Evolutionary conservation across 2,888 invertebrate species (phyloP), one percentile per base, ranked within the genome.

Genomic region (Prosopocoilus inquinatus): DNA sequence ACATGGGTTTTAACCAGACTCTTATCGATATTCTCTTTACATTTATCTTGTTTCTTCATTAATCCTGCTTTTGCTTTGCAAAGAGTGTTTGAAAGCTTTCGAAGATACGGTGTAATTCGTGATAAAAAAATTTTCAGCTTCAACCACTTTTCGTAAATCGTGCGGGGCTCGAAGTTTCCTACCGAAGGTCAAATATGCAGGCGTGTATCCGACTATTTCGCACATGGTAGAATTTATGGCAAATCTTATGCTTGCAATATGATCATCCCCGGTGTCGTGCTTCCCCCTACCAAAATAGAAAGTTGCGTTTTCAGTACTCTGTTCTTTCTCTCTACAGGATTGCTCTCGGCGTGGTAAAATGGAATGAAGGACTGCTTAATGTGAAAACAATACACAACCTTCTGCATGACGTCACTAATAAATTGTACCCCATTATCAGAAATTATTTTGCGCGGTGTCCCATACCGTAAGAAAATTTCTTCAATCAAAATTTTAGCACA

Each of bases 381-480:
- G 8, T 36, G 28, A 4, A 53, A 36, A 39, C 47, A 47, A 16
- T 47, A 39, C 7, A 60, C 38, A 0, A 70, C 44, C 43, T 73
- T 60, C 46, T 74, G 74, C 70, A 75, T 72, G 0, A 73, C 59
- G 0, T 59, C 64, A 2, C 67, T 66, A 0, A 74, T 62, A 50
- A 75, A 73, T 38, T 74, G 73, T 0, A 64, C 52, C 0, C 74
- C n/a, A n/a, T n/a, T n/a, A n/a, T n/a, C n/a, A n/a, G n/a, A n/a
- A n/a, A n/a, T n/a, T n/a, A n/a, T n/a, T n/a, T n/a, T n/a, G n/a
- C n/a, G n/a, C n/a, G n/a, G n/a, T n/a, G n/a, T n/a, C n/a, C n/a
- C 74, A 56, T 67, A 74, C 1, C 74, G 61, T 2, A 69, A 57
- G 20, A 66, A 58, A 13, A 68, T 53, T 53, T 70, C 66, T 16